Base-by-base conservation (phyloP, 1,140 invertebrate genomes). In the Dermatophagoides farinae region DNA sequence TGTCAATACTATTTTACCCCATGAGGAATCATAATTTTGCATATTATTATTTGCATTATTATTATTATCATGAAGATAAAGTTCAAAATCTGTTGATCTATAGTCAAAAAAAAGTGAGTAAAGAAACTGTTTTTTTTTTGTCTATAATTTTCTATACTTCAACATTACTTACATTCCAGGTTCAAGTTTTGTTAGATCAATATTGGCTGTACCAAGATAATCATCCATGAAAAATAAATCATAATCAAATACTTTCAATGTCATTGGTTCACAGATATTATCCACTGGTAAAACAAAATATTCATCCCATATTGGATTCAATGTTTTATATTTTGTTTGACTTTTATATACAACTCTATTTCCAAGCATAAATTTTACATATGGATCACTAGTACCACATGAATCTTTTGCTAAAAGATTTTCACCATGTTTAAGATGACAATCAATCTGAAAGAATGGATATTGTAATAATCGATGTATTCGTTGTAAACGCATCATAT, bases 341-440 rank as follows among this genome's bases (percentile, higher is more conserved):
- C 87, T 90, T 74, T 96, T 95, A 75, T 95, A 88, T 61, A 95
- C 79, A 65, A 96, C 77, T 44, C 85, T 78, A 43, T 87, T 86
- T 22, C 82, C 83, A 50, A 85, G 78, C 75, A 91, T 92, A 73
- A 98, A 95, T 77, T 97, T 97, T 52, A 97, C 91, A 72, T 97
- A 97, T 12, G 93, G 92, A 78, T 98, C 93, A 72, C 90, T 96
- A 40, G 88, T 84, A 92, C 90, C 91, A 74, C 87, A 88, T 72
- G 90, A 86, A 72, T 95, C 90, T 80, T 88, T 87, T 25, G 90
- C 86, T 23, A 90, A 81, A 66, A 96, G 77, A 72, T 91, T 86
- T 68, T 80, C 79, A 46, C 89, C 91, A 69, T 84, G 79, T 67
- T 83, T 82, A 58, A 95, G 78, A 73, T 88, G 83, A 64, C 95